Evolutionary conservation across 2,888 invertebrate genomes (phyloP).

Genomic region (Poecilobothrus nobilitatus): DNA sequence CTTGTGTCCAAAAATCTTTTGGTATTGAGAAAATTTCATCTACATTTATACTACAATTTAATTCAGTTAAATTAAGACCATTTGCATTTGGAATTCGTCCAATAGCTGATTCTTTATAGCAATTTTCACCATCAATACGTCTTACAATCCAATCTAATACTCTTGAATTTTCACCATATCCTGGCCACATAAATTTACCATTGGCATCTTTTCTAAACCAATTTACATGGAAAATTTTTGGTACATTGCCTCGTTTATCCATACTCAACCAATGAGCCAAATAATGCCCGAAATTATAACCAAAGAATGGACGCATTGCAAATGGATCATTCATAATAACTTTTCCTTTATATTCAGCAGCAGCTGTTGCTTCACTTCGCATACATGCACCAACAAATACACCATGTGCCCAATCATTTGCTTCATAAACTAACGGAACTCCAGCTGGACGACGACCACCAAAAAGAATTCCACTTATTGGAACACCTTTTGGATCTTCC

Average conservation of each 20-base stretch:
- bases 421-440: slow-evolving; percentile 89
- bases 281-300: slow-evolving; percentile 97
- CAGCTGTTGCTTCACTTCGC: slow-evolving; percentile 96
- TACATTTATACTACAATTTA: slow-evolving; percentile 62
- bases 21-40: slow-evolving; percentile 78
- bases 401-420: slow-evolving; percentile 90
- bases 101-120: slow-evolving; percentile 65
- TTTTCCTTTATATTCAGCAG: slow-evolving; percentile 89
- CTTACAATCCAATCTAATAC: slow-evolving; percentile 94
- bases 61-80: slow-evolving; percentile 62
- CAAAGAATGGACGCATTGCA: slow-evolving; percentile 99
- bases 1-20: slow-evolving; percentile 85
- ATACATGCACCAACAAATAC: slow-evolving; percentile 92
- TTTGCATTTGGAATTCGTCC: slow-evolving; percentile 57
- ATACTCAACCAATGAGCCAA: slow-evolving; percentile 91
- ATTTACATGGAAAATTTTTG: slow-evolving; percentile 97
- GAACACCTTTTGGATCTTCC: slow-evolving; percentile 91
- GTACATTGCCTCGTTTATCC: slow-evolving; percentile 62
- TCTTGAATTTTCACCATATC: slow-evolving; percentile 93
- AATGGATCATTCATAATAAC: slow-evolving; percentile 98
- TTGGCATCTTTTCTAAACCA: slow-evolving; percentile 89
- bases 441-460: slow-evolving; percentile 92
- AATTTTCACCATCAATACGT: slow-evolving; percentile 68
- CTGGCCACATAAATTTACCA: slow-evolving; percentile 97
- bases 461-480: slow-evolving; percentile 92